Percentiles rank a stretch among this genome's conserved stretches.
These are phyloP conservation scores for Lepus timidus DNA, from an alignment of 2,113 vertebrate species.

Conservation along the genomic window DNA sequence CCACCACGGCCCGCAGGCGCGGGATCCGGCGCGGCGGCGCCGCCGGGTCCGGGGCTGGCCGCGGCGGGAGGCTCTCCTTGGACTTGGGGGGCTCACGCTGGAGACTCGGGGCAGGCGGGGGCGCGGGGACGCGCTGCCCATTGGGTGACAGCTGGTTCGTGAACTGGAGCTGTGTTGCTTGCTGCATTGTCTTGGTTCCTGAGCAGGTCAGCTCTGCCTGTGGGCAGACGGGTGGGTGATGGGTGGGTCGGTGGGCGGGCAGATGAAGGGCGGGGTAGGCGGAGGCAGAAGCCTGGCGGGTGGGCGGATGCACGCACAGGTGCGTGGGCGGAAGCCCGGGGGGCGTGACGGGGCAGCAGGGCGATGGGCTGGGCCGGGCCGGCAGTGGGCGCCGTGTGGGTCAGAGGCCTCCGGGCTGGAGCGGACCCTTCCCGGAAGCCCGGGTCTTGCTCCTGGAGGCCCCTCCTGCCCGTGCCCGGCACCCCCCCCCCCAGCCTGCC, in stretches of 20 bases:
- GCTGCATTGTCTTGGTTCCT: conserved; percentile 52
- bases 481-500: no score
- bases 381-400: no score
- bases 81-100: neutral
- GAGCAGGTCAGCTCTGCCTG: conserved; percentile 24
- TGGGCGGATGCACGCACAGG: fast-evolving
- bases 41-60: neutral
- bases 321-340: no score
- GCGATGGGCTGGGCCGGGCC: no score
- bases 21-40: neutral
- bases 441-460: no score
- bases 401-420: no score
- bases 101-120: fast-evolving
- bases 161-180: neutral
- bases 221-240: no score
- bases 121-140: neutral
- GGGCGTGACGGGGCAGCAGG: no score
- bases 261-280: neutral
- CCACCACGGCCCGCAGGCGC: conserved; percentile 1
- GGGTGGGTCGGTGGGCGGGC: neutral
- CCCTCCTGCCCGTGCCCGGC: no score
- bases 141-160: neutral
- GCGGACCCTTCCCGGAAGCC: no score
- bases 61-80: neutral
- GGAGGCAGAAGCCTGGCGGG: no score